phyloP scores from a whole-genome alignment of 1,140 invertebrate species.

The Drusus annulatus region DNA sequence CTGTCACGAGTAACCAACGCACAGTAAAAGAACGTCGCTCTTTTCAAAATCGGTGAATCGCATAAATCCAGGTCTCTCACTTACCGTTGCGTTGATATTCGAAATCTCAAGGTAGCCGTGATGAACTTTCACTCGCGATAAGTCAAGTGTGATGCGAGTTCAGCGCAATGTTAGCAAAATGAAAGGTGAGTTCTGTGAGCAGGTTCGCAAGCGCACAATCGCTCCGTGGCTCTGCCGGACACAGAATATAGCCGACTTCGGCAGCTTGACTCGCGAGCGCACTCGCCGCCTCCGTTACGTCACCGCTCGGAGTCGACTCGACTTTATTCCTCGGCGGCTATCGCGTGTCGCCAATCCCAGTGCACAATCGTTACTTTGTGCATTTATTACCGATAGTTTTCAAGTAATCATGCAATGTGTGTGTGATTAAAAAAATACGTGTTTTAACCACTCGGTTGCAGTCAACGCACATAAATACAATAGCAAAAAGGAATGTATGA shows the following conservation, averaged over 20 bases:
- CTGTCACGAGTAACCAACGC: too few species aligned
- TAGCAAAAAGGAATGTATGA: too few species aligned
- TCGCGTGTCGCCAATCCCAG: constrained; percentile 15
- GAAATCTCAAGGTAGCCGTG: constrained; percentile 1
- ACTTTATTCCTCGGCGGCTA: background rate
- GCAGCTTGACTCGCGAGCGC: background rate
- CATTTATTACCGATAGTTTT: too few species aligned
- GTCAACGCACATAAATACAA: too few species aligned
- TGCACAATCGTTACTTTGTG: background rate
- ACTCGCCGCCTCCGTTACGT: background rate
- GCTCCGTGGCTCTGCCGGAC: constrained; percentile 8
- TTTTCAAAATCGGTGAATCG: too few species aligned
- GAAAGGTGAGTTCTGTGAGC: too few species aligned
- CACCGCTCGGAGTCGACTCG: background rate
- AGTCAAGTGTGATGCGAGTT: too few species aligned
- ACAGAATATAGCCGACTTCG: background rate
- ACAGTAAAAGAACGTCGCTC: too few species aligned
- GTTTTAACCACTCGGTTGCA: too few species aligned
- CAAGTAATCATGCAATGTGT: too few species aligned
- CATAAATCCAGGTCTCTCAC: background rate
- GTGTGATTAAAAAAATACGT: too few species aligned
- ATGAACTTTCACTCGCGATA: constrained; percentile 20
- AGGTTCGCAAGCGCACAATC: background rate
- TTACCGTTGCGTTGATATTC: constrained; percentile 25
- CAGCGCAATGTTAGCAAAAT: too few species aligned